A percentile compares a stretch with the other conserved stretches of the same genome.
phyloP scores from a whole-genome alignment of 1,140 invertebrate genomes.

The Fragariocoptes setiger region DNA sequence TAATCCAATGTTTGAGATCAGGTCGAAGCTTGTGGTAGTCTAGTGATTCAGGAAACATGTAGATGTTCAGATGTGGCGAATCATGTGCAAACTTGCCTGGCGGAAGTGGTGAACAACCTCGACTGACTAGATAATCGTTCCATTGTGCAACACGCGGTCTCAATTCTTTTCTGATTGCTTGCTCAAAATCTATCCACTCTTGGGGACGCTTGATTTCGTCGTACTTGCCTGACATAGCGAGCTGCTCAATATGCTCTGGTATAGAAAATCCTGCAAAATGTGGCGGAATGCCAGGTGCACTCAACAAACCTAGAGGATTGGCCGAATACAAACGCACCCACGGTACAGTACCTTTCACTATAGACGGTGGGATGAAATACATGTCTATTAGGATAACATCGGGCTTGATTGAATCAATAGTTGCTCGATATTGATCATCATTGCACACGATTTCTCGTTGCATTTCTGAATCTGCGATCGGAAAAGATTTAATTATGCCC shows the following conservation, averaged over 20 bases:
- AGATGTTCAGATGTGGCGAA: slow-evolving; percentile 7
- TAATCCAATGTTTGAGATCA: slow-evolving; percentile 1
- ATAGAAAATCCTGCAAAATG: not conserved
- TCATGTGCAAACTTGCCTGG: not conserved
- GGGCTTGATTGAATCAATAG: slow-evolving; percentile 2
- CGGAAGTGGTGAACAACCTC: not conserved
- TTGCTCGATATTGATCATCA: not conserved
- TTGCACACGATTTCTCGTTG: not conserved
- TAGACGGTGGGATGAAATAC: slow-evolving; percentile 1
- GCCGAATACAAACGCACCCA: slow-evolving; percentile 1
- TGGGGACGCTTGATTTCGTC: not conserved
- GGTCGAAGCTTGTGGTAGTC: slow-evolving; percentile 5
- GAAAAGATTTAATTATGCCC: not conserved
- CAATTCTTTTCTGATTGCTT: not conserved
- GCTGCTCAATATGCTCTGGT: not conserved
- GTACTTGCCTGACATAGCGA: not conserved
- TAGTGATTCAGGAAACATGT: slow-evolving; percentile 7
- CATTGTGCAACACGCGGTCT: not conserved
- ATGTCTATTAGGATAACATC: slow-evolving; percentile 1
- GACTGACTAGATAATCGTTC: not conserved
- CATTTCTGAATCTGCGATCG: not conserved
- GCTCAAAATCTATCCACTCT: not conserved
- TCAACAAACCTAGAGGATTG: no score
- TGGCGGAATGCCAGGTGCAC: no score
- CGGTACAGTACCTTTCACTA: not conserved